A percentile compares a stretch with the other conserved stretches of the same genome.
phyloP scores from a whole-genome alignment of 2,113 vertebrate genomes.

The Salvelinus sp. region DNA sequence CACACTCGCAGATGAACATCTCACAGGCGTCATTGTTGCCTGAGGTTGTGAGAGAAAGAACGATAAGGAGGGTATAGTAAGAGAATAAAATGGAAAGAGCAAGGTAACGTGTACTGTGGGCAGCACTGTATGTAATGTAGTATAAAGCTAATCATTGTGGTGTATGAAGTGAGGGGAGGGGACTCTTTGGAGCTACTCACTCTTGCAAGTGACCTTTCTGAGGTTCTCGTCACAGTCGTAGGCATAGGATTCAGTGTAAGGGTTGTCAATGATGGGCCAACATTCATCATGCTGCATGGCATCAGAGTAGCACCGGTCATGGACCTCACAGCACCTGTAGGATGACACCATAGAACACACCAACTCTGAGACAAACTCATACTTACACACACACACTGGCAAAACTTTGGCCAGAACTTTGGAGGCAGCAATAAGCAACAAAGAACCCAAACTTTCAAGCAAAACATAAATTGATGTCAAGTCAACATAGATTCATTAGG shows the following conservation, averaged over 20 bases:
- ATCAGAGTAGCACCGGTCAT: slow-evolving; percentile 68
- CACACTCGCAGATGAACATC: slow-evolving; percentile 86
- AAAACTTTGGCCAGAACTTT: too few species aligned
- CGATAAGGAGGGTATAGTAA: background rate
- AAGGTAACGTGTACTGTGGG: background rate
- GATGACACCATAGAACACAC: background rate
- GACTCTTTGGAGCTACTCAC: slow-evolving; percentile 42
- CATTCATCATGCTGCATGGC: slow-evolving; percentile 66
- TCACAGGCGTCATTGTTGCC: slow-evolving; percentile 74
- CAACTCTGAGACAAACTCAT: background rate
- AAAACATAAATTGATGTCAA: background rate
- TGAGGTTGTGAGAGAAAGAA: slow-evolving; percentile 38
- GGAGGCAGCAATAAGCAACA: too few species aligned
- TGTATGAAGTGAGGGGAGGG: background rate
- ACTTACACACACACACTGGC: too few species aligned
- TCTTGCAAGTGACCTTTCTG: slow-evolving; percentile 63
- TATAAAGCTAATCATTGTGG: too few species aligned
- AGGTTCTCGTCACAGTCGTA: slow-evolving; percentile 70
- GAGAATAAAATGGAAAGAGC: background rate
- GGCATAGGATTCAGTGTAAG: slow-evolving; percentile 76
- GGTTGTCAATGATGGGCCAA: slow-evolving; percentile 75
- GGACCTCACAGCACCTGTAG: slow-evolving; percentile 81
- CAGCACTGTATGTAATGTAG: background rate
- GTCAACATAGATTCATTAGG: too few species aligned
- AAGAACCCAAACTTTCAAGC: background rate